A percentile compares a stretch with the other conserved stretches of the same genome.
Evolutionary conservation across 1,140 invertebrate genomes (phyloP).

Genomic region (Melanaphis sacchari): DNA sequence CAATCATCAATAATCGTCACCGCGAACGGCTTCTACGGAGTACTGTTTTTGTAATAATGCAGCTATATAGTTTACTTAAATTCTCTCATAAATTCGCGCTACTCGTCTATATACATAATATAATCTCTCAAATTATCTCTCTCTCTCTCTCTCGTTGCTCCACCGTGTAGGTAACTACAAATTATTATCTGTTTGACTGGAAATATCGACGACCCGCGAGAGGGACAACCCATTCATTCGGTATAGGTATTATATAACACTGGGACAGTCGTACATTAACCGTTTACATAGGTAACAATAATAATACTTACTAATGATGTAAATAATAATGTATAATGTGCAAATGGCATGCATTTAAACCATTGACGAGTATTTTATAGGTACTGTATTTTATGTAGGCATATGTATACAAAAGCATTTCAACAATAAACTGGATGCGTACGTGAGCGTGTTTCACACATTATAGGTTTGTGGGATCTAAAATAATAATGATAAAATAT

Average conservation of each 20-base stretch:
- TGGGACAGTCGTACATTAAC: background rate
- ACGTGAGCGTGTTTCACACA: background rate
- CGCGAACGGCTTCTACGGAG: background rate
- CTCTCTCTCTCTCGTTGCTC: no score
- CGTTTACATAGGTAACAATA: background rate
- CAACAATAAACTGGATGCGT: background rate
- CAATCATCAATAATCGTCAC: slow-evolving; percentile 45
- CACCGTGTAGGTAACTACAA: background rate
- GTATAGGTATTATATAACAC: background rate
- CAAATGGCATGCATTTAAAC: background rate
- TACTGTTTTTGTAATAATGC: slow-evolving; percentile 35
- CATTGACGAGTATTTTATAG: background rate
- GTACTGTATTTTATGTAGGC: background rate
- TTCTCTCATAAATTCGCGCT: background rate
- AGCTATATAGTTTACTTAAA: background rate
- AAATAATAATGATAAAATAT: background rate
- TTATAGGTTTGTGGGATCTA: background rate
- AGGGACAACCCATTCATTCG: background rate
- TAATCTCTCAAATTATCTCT: background rate
- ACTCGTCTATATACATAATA: background rate
- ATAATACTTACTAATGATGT: background rate
- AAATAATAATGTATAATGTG: background rate
- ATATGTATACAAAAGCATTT: background rate
- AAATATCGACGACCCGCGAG: background rate
- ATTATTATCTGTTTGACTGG: background rate